Base-by-base conservation (phyloP, 2,888 invertebrate genomes). In the Andrena praecox region DNA sequence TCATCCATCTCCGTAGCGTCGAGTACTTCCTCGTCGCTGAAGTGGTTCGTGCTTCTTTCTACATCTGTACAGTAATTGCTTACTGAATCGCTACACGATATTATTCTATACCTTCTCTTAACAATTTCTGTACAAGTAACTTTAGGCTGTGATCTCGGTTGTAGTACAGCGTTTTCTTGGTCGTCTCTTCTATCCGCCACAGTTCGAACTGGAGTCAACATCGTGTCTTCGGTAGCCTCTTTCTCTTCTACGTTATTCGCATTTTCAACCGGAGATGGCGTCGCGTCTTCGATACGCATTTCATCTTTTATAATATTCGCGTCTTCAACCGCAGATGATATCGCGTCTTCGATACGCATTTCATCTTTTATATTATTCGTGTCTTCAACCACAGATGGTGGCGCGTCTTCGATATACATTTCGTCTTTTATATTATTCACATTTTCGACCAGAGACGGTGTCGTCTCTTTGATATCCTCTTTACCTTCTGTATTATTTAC, bases 51-150 rank as follows among this genome's bases (percentile, higher is more conserved):
- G 12, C 12, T 71, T 20, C n/a, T 6, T 33, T 60, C 54, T 29
- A 29, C 0, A 12, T 42, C 20, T 0, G 0, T 8, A 60, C 2
- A 10, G 7, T 42, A 27, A 20, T 62, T 2, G 2, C 2, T 16
- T 7, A 27, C 12, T 0, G 42, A 6, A n/a, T 8, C 3, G 59
- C 24, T 33, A 2, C 3, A 12, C 1, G 66, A 60, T 62, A 89
- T 69, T 78, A 90, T 89, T 50, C 50, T 90, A 50, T 88, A 90
- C 3, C 74, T 89, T 20, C 50, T 84, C 4, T 75, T 85, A 0
- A 91, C 71, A 59, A 90, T 82, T 71, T 87, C 85, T 3, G 82
- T 86, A n/a, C 59, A 67, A 3, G 59, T 89, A 77, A 91, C 77
- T 81, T 70, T 88, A 10, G 82, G 86, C 16, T 77, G 84, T 0